A percentile compares a stretch with the other conserved stretches of the same genome.
These are phyloP conservation scores for Mesitornis unicolor DNA, from an alignment of 2,113 vertebrate species.

Conservation along the genomic window DNA sequence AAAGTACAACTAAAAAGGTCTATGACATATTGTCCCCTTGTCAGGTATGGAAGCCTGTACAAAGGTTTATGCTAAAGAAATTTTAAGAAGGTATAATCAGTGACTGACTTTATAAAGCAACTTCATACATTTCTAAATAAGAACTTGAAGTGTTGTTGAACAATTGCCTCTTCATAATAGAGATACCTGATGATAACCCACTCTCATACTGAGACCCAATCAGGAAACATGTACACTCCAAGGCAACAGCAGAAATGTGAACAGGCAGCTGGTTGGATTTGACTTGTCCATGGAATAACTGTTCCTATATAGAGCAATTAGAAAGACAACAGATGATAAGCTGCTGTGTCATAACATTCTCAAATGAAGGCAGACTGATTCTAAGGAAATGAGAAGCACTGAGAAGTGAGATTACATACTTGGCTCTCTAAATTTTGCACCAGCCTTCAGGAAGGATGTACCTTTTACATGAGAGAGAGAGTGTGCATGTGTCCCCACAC, in stretches of 20 bases:
- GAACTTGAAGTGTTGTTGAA: background rate
- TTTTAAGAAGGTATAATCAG: background rate
- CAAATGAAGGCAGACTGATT: background rate
- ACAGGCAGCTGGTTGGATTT: background rate
- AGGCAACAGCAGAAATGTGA: background rate
- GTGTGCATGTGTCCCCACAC: background rate
- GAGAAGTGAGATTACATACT: background rate
- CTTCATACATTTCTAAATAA: background rate
- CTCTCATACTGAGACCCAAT: background rate
- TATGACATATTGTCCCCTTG: background rate
- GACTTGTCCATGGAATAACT: background rate
- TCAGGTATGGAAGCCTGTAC: background rate
- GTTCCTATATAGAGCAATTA: background rate
- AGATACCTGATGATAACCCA: background rate
- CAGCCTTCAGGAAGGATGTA: background rate
- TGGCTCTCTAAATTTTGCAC: background rate
- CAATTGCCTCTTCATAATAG: background rate
- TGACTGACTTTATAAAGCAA: background rate
- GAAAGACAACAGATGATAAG: background rate
- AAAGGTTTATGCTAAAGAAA: background rate
- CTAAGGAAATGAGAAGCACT: background rate
- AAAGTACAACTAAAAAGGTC: background rate
- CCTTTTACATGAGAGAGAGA: background rate
- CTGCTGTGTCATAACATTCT: background rate
- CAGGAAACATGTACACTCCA: background rate